A percentile compares a stretch with the other conserved stretches of the same genome.
Evolutionary conservation across 2,888 invertebrate genomes (phyloP).

Genomic region (Anorthoa munda): DNA sequence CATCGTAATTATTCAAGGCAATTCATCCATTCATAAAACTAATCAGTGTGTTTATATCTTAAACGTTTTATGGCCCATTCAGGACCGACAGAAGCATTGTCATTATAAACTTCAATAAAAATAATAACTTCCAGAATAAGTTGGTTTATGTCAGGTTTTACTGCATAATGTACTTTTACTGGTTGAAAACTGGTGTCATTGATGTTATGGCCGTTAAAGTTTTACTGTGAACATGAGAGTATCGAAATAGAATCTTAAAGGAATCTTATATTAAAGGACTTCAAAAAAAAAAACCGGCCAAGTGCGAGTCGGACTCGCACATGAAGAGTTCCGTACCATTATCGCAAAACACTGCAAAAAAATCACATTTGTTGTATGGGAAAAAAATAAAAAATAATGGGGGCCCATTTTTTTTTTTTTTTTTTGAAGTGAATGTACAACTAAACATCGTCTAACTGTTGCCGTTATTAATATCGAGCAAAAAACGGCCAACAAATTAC

Average conservation of each 20-base stretch:
- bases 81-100: conserved; percentile 41
- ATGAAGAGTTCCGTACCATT: no score
- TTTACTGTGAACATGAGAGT: conserved; percentile 5
- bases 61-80: conserved; percentile 64
- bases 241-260: neutral
- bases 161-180: conserved; percentile 24
- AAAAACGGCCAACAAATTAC: no score
- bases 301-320: no score
- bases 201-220: conserved; percentile 2
- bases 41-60: conserved; percentile 57
- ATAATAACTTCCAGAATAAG: conserved; percentile 52
- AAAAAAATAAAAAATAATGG: no score
- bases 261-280: neutral
- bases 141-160: conserved; percentile 50
- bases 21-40: conserved; percentile 66
- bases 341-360: no score
- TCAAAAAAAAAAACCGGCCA: conserved; percentile 9
- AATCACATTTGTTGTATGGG: no score
- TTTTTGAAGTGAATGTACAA: no score
- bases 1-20: conserved; percentile 52
- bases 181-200: conserved; percentile 18
- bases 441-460: no score
- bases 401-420: no score
- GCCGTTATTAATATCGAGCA: no score
- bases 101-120: conserved; percentile 52